Percentiles rank a stretch among this genome's conserved stretches.
phyloP scores from a whole-genome alignment of 2,888 invertebrate genomes.

The Campoplex nolae region DNA sequence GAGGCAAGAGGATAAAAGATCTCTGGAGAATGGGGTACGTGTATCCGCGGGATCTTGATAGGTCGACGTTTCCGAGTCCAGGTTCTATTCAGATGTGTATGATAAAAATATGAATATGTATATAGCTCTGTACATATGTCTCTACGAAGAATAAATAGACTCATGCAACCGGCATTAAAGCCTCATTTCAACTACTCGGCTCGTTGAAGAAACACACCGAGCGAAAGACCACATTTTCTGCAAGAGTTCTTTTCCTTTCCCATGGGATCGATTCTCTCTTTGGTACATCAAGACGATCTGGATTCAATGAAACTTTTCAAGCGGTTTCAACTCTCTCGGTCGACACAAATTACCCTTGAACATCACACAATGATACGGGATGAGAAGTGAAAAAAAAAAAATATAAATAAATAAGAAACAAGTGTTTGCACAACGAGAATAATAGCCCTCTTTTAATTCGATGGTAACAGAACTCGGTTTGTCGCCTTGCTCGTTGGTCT shows the following conservation, averaged over 20 bases:
- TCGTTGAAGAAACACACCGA: conserved; percentile 44
- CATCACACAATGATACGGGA: conserved; percentile 1
- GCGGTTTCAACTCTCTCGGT: conserved; percentile 6
- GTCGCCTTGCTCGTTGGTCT: conserved; percentile 5
- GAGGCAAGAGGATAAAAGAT: background rate
- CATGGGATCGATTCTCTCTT: background rate
- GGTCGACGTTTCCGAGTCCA: conserved; percentile 9
- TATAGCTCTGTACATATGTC: background rate
- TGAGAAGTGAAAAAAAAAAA: background rate
- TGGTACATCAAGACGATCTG: conserved; percentile 34
- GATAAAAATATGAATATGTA: conserved; percentile 1
- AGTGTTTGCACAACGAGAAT: conserved; percentile 44
- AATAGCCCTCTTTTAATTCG: conserved; percentile 24
- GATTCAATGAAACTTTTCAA: conserved; percentile 41
- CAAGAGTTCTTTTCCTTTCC: conserved; percentile 10
- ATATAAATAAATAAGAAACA: background rate
- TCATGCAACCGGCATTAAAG: conserved; percentile 21
- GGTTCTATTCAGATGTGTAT: background rate
- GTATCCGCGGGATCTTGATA: conserved; percentile 16
- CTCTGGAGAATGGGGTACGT: background rate
- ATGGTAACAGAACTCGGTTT: conserved; percentile 18
- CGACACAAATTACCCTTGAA: background rate
- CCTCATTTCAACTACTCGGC: conserved; percentile 21
- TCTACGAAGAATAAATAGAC: background rate
- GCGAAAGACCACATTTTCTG: conserved; percentile 38